Base-by-base conservation (phyloP, 1,140 invertebrate species). In the Triops longicaudatus region DNA sequence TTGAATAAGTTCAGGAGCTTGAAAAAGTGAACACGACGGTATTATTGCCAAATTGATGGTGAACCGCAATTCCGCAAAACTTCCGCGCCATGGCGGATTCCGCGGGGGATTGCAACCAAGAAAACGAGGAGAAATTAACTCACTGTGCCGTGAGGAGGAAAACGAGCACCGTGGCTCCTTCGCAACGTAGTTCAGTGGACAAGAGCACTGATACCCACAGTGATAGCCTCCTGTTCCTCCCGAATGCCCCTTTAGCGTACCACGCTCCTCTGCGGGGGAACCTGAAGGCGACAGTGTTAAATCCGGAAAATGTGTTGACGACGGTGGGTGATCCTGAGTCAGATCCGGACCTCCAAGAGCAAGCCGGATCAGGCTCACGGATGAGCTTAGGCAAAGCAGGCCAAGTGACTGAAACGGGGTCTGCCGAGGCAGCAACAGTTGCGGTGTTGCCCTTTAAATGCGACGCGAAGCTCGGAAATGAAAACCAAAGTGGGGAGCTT, bases 391-490 rank as follows among this genome's bases (percentile, higher is more conserved):
- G 50, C 50, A 63, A 63, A 63, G 50, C 50, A 63, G 50, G 50
- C 27, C 76, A 77, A 77, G 17, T 77, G 63, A 77, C 63, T 72
- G 75, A 76, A 28, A 43, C 42, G 50, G 22, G 50, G 6, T 2
- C 31, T 37, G 31, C 31, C 31, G n/a, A n/a, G n/a, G 50, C 50
- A 22, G 50, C 50, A 63, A 63, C 50, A 63, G 50, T 63, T 63
- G n/a, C 50, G 10, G n/a, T 63, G 14, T 63, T 63, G 50, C 50
- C 50, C 22, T 14, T 22, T 6, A 63, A 63, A 63, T 5, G 43
- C 26, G 42, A 78, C 17, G 79, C 73, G n/a, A 81, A 82, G 43
- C 79, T 79, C n/a, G 80, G 79, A 73, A 79, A 79, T 28, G 80
- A 77, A 6, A 79, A 81, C 31, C 31, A 2, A 73, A 75, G 74